Evolutionary conservation across 2,888 invertebrate genomes (phyloP).

Genomic region (Amiota communis): DNA sequence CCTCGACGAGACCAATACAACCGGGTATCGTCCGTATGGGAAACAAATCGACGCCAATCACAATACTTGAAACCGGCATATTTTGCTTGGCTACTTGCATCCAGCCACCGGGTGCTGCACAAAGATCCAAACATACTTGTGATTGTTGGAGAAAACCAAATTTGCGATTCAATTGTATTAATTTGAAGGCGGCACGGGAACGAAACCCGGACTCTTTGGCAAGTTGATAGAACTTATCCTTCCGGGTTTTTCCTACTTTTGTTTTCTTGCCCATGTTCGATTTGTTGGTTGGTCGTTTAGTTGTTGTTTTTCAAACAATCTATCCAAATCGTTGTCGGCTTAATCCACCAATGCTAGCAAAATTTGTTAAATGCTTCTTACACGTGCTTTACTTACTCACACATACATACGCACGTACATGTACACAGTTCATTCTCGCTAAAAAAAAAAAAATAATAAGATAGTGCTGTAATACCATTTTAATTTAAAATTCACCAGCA

Average conservation of each 20-base stretch:
- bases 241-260: conserved; percentile 97
- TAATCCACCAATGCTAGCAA: too few species aligned
- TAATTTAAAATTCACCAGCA: too few species aligned
- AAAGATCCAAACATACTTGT: conserved; percentile 96
- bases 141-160: conserved; percentile 97
- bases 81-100: conserved; percentile 98
- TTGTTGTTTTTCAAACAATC: not conserved
- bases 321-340: too few species aligned
- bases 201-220: conserved; percentile 99
- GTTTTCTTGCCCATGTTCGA: conserved; percentile 91
- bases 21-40: conserved; percentile 94
- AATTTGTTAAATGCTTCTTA: too few species aligned
- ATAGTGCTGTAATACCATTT: too few species aligned
- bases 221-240: conserved; percentile 98
- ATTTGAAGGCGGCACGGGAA: conserved; percentile 98
- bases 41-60: conserved; percentile 96
- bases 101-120: conserved; percentile 99
- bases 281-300: conserved; percentile 10
- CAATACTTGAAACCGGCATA: conserved; percentile 96
- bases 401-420: too few species aligned
- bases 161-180: conserved; percentile 97
- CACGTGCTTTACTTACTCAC: too few species aligned
- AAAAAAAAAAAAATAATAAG: too few species aligned
- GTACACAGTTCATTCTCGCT: too few species aligned
- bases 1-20: conserved; percentile 91